A percentile compares a stretch with the other conserved stretches of the same genome.
Evolutionary conservation across 2,888 invertebrate genomes (phyloP).

Genomic region (Callimorpha dominula): DNA sequence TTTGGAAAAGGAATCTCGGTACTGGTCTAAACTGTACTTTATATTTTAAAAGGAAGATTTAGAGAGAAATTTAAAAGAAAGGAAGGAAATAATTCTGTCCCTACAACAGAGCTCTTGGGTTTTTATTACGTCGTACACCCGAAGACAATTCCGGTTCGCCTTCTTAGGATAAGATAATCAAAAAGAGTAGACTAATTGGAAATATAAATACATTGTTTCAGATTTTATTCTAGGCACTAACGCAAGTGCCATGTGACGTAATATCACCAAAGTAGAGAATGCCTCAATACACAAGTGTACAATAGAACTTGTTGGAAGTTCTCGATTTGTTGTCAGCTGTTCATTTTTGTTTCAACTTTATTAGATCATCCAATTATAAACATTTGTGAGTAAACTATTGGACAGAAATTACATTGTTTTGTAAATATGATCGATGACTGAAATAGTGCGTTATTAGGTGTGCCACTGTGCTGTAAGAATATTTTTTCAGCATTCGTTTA

Average conservation of each 20-base stretch:
- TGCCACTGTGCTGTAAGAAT: no score
- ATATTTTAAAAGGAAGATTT: constrained; percentile 55
- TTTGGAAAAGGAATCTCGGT: constrained; percentile 44
- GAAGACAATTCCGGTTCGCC: constrained; percentile 41
- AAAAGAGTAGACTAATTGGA: constrained; percentile 38
- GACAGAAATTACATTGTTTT: background rate
- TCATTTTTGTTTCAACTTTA: background rate
- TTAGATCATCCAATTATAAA: background rate
- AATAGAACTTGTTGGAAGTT: background rate
- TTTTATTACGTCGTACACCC: constrained; percentile 60
- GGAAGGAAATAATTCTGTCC: constrained; percentile 52
- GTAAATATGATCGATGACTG: no score
- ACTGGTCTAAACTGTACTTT: constrained; percentile 39
- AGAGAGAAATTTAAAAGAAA: constrained; percentile 58
- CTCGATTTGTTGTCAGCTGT: background rate
- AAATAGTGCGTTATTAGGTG: no score
- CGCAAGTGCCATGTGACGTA: constrained; percentile 6
- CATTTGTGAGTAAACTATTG: background rate
- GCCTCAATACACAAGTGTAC: constrained; percentile 8
- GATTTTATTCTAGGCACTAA: constrained; percentile 12
- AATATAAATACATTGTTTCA: constrained; percentile 30
- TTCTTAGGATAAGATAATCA: constrained; percentile 44
- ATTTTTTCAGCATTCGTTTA: no score
- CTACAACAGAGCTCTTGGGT: constrained; percentile 49
- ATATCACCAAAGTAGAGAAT: constrained; percentile 8